Percentiles rank a stretch among this genome's conserved stretches.
phyloP scores from a whole-genome alignment of 2,797 vertebrate species.

The Dipus sagitta region DNA sequence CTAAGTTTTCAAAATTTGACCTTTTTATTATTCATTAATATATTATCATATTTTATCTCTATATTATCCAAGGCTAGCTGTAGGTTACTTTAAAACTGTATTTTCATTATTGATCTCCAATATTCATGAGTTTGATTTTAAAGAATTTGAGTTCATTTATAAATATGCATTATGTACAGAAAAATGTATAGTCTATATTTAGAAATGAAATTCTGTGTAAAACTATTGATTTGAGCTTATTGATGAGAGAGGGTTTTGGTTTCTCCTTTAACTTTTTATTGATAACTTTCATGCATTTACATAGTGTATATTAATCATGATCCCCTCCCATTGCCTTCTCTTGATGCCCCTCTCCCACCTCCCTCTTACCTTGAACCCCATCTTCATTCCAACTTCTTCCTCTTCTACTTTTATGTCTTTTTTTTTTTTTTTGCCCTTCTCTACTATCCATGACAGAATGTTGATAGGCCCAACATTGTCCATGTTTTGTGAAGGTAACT shows the following conservation, averaged over 20 bases:
- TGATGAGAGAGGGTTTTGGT: background rate
- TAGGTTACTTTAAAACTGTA: background rate
- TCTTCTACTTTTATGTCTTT: no score
- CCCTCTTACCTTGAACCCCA: background rate
- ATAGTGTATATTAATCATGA: no score
- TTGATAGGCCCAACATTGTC: background rate
- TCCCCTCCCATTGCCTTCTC: no score
- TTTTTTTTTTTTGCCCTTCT: background rate
- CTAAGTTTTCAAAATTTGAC: background rate
- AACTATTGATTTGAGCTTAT: background rate
- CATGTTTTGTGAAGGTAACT: background rate
- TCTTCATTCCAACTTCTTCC: background rate
- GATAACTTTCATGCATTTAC: background rate
- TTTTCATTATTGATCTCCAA: constrained; percentile 38
- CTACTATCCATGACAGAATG: background rate
- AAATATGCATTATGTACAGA: background rate
- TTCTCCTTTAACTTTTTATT: background rate
- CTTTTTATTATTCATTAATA: background rate
- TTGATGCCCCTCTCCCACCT: background rate
- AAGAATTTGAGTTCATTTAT: background rate
- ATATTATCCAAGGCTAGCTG: background rate
- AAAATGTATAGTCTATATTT: background rate
- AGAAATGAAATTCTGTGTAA: background rate
- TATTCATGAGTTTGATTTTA: constrained; percentile 30
- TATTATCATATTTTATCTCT: background rate